Conservation (phyloP, 2,888 invertebrate genomes). For the Orthosia gracilis region DNA sequence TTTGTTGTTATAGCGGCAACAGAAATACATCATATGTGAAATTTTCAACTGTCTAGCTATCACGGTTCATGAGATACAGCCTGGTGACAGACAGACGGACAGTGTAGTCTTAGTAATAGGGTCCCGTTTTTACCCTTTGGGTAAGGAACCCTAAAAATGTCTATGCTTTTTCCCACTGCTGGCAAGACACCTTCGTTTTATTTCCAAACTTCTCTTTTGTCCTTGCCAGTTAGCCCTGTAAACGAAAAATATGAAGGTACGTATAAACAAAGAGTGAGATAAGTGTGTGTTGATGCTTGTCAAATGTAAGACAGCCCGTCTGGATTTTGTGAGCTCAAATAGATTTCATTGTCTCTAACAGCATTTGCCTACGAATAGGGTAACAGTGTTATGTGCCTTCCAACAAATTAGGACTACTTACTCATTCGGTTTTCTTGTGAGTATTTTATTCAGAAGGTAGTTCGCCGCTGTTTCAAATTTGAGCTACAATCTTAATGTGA, state of each 20-base stretch:
- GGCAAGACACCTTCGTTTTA: not conserved
- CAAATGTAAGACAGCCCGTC: not conserved
- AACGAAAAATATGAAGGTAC: too few relatives aligned
- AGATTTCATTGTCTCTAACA: slow-evolving; percentile 75
- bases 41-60: too few relatives aligned
- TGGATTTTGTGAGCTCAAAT: slow-evolving; percentile 45
- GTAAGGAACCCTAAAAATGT: too few relatives aligned
- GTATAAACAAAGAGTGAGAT: not conserved
- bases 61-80: too few relatives aligned
- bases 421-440: slow-evolving; percentile 10
- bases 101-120: too few relatives aligned
- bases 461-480: slow-evolving; percentile 18
- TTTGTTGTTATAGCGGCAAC: too few relatives aligned
- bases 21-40: too few relatives aligned
- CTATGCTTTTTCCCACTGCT: too few relatives aligned
- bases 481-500: not conserved
- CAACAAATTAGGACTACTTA: slow-evolving; percentile 36
- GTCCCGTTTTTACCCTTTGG: too few relatives aligned
- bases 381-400: slow-evolving; percentile 50
- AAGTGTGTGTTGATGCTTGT: not conserved
- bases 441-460: slow-evolving; percentile 45
- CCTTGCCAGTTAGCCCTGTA: not conserved
- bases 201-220: not conserved
- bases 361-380: slow-evolving; percentile 60
- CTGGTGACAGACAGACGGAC: too few relatives aligned